Conservation (phyloP, 2,888 invertebrate species). For the Folsomia manolachei region DNA sequence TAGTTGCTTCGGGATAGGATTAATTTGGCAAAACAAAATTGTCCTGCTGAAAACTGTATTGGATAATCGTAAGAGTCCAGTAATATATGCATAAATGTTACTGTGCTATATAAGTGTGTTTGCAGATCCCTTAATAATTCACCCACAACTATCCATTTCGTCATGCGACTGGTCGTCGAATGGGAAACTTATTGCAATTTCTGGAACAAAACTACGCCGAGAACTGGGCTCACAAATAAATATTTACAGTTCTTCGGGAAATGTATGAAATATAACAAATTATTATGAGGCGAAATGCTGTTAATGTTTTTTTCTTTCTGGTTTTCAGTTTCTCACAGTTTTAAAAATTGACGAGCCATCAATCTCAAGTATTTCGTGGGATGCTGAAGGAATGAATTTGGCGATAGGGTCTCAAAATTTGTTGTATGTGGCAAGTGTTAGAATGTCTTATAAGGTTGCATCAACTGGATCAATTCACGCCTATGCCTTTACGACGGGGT, state of each 20-base stretch:
- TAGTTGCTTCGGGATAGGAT: neutral
- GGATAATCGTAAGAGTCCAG: neutral
- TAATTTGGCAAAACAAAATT: neutral
- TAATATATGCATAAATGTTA: too few relatives aligned
- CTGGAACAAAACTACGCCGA: constrained; percentile 4
- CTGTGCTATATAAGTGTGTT: too few relatives aligned
- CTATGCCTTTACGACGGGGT: constrained; percentile 25
- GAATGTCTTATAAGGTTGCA: constrained; percentile 26
- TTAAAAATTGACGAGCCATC: constrained; percentile 23
- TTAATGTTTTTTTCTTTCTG: too few relatives aligned
- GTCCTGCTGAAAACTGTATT: neutral
- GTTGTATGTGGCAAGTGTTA: constrained; percentile 26
- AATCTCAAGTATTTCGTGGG: constrained; percentile 27
- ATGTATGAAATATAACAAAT: constrained; percentile 17
- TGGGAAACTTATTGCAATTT: constrained; percentile 24
- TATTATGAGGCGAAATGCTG: too few relatives aligned
- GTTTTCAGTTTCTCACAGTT: neutral
- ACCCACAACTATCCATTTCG: constrained; percentile 19
- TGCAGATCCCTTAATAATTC: constrained; percentile 15
- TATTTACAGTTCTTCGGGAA: constrained; percentile 29
- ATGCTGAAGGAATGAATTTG: constrained; percentile 21
- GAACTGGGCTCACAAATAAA: constrained; percentile 18
- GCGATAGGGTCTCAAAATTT: constrained; percentile 16
- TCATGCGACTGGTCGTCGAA: constrained; percentile 31
- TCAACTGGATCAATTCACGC: constrained; percentile 18